Evolutionary conservation across 2,113 vertebrate genomes (phyloP).

Genomic region (Glareola pratincola): DNA sequence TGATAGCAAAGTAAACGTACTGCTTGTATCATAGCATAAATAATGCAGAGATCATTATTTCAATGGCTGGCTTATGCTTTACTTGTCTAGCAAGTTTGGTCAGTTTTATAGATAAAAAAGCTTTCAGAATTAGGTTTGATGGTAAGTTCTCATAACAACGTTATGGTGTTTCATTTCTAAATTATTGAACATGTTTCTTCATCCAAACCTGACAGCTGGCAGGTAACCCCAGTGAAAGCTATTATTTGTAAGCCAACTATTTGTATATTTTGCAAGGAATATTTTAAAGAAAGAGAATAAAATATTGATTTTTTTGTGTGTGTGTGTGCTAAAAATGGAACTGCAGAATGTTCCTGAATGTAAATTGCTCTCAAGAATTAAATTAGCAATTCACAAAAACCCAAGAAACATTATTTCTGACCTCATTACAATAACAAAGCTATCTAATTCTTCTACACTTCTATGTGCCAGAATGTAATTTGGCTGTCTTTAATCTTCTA

Average conservation of each 20-base stretch:
- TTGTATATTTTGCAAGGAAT: not conserved
- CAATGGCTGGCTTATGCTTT: not conserved
- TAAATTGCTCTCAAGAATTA: slow-evolving; percentile 20
- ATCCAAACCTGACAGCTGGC: not conserved
- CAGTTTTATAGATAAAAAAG: not conserved
- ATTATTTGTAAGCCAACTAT: not conserved
- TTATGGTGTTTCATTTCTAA: not conserved
- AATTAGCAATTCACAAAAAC: slow-evolving; percentile 36
- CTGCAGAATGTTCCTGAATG: not conserved
- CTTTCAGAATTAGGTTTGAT: not conserved
- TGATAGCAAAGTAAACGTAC: not conserved
- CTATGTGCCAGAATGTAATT: slow-evolving; percentile 12
- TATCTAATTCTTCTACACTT: slow-evolving; percentile 21
- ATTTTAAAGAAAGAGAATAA: slow-evolving; percentile 3
- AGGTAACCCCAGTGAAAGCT: not conserved
- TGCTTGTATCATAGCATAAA: not conserved
- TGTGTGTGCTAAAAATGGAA: not conserved
- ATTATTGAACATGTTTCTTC: not conserved
- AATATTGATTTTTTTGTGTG: not conserved
- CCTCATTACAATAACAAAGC: slow-evolving; percentile 39
- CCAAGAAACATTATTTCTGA: slow-evolving; percentile 15
- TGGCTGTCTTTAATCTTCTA: slow-evolving; percentile 42
- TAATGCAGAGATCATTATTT: not conserved
- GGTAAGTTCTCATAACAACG: not conserved
- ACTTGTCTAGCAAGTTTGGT: not conserved